Base-by-base conservation (phyloP, 2,113 vertebrate species). In the Clinocottus analis region DNA sequence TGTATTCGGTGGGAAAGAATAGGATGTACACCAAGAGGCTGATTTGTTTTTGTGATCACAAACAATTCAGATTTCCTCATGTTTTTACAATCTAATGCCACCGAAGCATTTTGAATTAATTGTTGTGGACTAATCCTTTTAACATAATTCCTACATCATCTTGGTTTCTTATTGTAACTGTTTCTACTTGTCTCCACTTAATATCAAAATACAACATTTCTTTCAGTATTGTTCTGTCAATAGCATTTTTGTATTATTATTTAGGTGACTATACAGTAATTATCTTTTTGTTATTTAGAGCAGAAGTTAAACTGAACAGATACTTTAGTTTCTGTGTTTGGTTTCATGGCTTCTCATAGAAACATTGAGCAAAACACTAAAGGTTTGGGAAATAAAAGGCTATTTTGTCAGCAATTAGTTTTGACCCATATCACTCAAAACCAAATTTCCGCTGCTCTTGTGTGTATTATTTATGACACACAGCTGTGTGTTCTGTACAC, bases 401-500 rank as follows among this genome's bases (percentile, higher is more conserved):
- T 41, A 51, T 69, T 84, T 33, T 41, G 14, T 14, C 19, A 19
- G 6, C 29, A 27, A 19, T 16, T 41, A 21, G 4, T 23, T 29
- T 29, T 58, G 29, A 29, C 41, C 63, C 3, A 4, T 60, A 60
- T 63, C 66, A 72, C 33, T 58, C 55, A 67, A 25, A 69, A 25
- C 55, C 23, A 7, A 4, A 60, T 49, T 74, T 49, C 25, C 47
- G 13, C 53, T 55, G 49, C 59, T 69, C 68, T 37, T 37, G 13
- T 49, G 56, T 87, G 47, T 80, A 71, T 87, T 74, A 87, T 88
- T 80, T 83, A 82, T 72, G 71, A 70, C 25, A 58, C 61, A 49
- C 64, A 70, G 49, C 73, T 85, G 60, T 69, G 66, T 75, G 31
- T 56, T 37, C 39, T 14, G 35, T 21, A 47, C 37, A 74, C 65